These are phyloP conservation scores for Tachina fera DNA, from an alignment of 2,888 invertebrate species.

Conservation along the genomic window DNA sequence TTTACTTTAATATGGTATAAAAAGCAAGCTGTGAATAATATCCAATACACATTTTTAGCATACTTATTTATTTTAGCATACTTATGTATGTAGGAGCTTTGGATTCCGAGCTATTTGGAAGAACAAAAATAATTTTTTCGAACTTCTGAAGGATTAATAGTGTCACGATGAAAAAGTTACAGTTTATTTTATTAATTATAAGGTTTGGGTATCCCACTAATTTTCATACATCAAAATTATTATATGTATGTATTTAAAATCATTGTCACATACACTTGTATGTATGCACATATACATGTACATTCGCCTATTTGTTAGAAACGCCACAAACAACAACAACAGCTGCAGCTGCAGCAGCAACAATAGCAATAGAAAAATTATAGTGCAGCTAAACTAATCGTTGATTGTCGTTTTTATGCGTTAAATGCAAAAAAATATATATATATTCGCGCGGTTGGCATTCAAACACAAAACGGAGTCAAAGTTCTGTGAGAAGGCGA, in stretches of 20 bases:
- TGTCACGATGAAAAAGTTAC: no score
- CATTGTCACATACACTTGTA: constrained; percentile 22
- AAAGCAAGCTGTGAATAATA: no score
- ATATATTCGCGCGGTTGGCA: constrained; percentile 76
- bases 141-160: no score
- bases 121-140: no score
- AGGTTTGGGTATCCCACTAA: constrained; percentile 3
- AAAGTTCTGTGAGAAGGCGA: constrained; percentile 82
- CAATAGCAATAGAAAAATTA: constrained; percentile 44
- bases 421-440: constrained; percentile 65
- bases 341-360: constrained; percentile 8
- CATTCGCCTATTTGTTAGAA: not conserved
- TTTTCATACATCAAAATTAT: constrained; percentile 2
- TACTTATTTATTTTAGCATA: no score
- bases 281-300: not conserved
- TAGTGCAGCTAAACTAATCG: constrained; percentile 65
- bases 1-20: not conserved
- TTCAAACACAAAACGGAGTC: constrained; percentile 81
- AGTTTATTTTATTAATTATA: no score
- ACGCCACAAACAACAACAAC: constrained; percentile 15
- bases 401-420: constrained; percentile 72
- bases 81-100: no score
- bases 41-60: no score
- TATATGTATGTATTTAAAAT: not conserved
- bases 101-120: no score